Base-by-base conservation (phyloP, 1,140 invertebrate genomes). In the Lepidurus apus region DNA sequence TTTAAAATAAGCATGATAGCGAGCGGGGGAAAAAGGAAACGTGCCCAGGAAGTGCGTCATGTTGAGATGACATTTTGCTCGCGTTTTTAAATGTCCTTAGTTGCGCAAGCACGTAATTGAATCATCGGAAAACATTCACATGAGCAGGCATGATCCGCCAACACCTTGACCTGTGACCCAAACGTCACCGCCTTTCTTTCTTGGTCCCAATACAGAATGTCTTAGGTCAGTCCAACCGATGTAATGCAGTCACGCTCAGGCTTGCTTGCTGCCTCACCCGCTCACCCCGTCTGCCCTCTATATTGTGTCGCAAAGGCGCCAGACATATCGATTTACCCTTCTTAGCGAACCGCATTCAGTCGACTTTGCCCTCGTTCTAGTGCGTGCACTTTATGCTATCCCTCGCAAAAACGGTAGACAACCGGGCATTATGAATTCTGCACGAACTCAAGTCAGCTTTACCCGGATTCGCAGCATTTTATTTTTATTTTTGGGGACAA, bases 291-390 rank as follows among this genome's bases (percentile, higher is more conserved):
- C 53, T 21, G 53, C 53, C 53, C 21, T 47, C 45, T 47, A 4
- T 34, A n/a, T 65, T 65, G 53, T 65, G 53, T 65, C 53, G 8
- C 53, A 65, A 65, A 65, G n/a, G 53, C 53, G 53, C 53, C 53
- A 65, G 53, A 65, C 53, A 65, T 65, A 65, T 65, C 53, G 53
- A 65, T 65, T 47, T 65, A 65, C 53, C 53, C 53, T 65, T 65
- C 53, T 65, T 65, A 34, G 34, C 34, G 34, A 34, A 34, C 34
- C 34, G 34, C 34, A 34, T 34, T 34, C 34, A 34, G 34, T 65
- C 53, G 53, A 65, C 21, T 47, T 65, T n/a, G 17, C 53, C 53
- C 21, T 65, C 53, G 4, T 65, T 7, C 53, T 8, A 65, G 21
- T 65, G 13, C 53, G 17, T 17, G 53, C 53, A 34, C 34, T 3